Conservation (phyloP, 2,888 invertebrate species). For the Scaptomyza polygonia region DNA sequence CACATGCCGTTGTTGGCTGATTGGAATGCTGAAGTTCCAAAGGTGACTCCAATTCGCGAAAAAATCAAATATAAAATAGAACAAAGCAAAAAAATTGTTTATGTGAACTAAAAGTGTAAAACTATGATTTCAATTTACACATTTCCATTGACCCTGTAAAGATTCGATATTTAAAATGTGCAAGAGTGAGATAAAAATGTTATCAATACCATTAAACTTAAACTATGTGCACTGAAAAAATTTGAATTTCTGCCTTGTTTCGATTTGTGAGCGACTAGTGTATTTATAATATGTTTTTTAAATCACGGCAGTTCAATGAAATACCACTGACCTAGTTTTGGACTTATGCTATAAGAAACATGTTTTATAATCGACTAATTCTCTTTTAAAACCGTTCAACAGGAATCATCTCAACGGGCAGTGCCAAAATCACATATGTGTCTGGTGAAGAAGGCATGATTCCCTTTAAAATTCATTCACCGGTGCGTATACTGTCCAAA, state of each 20-base stretch:
- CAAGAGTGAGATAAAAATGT: not conserved
- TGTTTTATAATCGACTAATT: constrained; percentile 7
- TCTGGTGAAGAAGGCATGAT: constrained; percentile 86
- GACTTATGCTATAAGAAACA: constrained; percentile 22
- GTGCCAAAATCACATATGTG: constrained; percentile 86
- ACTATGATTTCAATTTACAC: not conserved
- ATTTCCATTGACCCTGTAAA: not conserved
- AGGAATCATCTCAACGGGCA: constrained; percentile 85
- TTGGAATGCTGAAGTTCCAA: not conserved
- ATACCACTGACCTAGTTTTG: constrained; percentile 22
- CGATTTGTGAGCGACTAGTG: not conserved
- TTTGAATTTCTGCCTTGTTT: not conserved
- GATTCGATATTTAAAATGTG: not conserved
- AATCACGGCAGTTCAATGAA: constrained; percentile 5
- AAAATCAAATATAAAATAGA: not conserved
- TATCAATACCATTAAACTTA: not conserved
- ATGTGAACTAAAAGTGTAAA: not conserved
- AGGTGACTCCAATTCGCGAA: not conserved
- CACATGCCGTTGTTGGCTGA: not conserved
- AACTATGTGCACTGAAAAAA: not conserved
- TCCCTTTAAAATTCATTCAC: constrained; percentile 86
- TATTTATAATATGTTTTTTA: not conserved
- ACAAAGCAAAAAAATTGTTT: not conserved
- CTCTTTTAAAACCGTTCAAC: constrained; percentile 1
- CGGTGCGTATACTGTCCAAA: constrained; percentile 89